Percentiles rank a stretch among this genome's conserved stretches.
Evolutionary conservation across 2,113 vertebrate genomes (phyloP).

Genomic region (Megaptera novaeangliae): DNA sequence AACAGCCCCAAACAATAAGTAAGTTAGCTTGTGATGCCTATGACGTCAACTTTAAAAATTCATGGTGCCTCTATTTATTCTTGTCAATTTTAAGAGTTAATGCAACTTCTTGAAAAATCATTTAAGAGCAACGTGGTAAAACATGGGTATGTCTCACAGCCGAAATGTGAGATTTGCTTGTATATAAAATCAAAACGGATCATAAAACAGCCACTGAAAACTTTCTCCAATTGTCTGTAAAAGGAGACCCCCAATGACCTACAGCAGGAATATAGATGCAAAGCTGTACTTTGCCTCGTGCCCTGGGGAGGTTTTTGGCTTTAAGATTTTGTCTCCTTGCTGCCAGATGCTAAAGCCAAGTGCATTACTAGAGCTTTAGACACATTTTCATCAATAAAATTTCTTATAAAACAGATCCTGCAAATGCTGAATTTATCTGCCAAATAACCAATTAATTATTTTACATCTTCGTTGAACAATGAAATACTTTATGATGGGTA

Average conservation of each 20-base stretch:
- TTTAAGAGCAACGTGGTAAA: conserved; percentile 71
- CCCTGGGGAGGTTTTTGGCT: conserved; percentile 80
- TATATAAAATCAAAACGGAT: conserved; percentile 78
- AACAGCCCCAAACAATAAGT: neutral
- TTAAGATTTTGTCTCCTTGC: conserved; percentile 72
- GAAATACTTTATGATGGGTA: conserved; percentile 74
- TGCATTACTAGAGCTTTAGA: conserved; percentile 81
- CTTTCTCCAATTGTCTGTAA: conserved; percentile 81
- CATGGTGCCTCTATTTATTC: conserved; percentile 47
- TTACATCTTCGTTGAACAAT: conserved; percentile 77
- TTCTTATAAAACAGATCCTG: conserved; percentile 82
- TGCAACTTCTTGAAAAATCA: conserved; percentile 72
- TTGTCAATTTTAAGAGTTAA: conserved; percentile 68
- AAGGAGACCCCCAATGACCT: conserved; percentile 80
- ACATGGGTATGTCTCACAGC: conserved; percentile 65
- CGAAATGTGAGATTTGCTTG: conserved; percentile 76
- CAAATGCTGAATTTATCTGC: conserved; percentile 73
- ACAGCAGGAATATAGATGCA: conserved; percentile 78
- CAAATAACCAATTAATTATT: conserved; percentile 77
- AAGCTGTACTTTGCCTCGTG: conserved; percentile 61
- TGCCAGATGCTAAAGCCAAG: conserved; percentile 83
- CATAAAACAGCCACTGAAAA: conserved; percentile 81
- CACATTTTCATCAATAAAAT: conserved; percentile 84
- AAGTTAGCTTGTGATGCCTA: conserved; percentile 12
- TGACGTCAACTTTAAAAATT: conserved; percentile 50